Conservation (phyloP, 1,140 invertebrate genomes). For the Saccostrea glomerata region DNA sequence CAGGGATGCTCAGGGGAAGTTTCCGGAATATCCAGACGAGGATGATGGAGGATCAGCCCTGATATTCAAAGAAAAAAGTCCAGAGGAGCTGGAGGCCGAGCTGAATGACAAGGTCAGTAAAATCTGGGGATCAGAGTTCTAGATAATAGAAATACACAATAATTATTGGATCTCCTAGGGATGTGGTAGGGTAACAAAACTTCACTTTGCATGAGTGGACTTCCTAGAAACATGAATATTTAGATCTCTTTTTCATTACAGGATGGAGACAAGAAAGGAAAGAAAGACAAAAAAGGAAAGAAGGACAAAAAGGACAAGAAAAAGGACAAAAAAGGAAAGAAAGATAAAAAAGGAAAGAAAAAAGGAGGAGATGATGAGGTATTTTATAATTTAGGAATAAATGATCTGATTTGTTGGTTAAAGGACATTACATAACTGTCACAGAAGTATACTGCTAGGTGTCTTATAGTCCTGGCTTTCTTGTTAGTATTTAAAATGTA, state of each 20-base stretch:
- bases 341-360: conserved; percentile 74
- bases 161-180: too few species aligned
- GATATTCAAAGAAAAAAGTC: conserved; percentile 84
- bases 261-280: conserved; percentile 75
- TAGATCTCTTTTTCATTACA: conserved; percentile 40
- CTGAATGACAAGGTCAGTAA: conserved; percentile 73
- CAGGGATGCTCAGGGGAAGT: conserved; percentile 86
- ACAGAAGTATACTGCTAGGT: too few species aligned
- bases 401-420: background rate
- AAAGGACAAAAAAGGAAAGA: conserved; percentile 73
- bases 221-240: too few species aligned
- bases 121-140: background rate
- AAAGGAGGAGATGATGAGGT: conserved; percentile 76
- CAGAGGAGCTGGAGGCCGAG: conserved; percentile 78
- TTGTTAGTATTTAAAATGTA: too few species aligned
- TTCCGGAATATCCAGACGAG: conserved; percentile 93
- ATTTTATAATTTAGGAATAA: conserved; percentile 32
- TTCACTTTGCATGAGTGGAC: too few species aligned
- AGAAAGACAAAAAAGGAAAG: conserved; percentile 69
- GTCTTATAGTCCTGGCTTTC: too few species aligned
- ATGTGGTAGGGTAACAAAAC: too few species aligned
- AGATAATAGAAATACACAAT: too few species aligned
- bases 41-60: conserved; percentile 91
- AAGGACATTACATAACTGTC: too few species aligned
- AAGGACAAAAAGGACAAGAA: conserved; percentile 77